A percentile compares a stretch with the other conserved stretches of the same genome.
These are phyloP conservation scores for Sisyra terminalis DNA, from an alignment of 2,888 invertebrate genomes.

Conservation along the genomic window DNA sequence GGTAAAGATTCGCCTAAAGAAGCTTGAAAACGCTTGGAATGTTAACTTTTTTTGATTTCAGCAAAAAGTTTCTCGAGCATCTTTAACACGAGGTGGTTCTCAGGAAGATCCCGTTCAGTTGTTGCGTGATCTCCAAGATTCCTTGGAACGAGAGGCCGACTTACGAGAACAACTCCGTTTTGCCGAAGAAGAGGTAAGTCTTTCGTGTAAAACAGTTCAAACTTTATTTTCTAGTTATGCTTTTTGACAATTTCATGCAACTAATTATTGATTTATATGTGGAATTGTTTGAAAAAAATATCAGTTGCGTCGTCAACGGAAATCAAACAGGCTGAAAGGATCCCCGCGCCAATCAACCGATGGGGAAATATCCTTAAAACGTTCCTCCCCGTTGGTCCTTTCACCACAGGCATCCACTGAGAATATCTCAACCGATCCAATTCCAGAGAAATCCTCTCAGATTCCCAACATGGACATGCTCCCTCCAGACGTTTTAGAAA, in stretches of 20 bases:
- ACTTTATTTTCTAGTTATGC: too few relatives aligned
- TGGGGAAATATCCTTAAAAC: neutral
- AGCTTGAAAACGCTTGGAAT: slow-evolving; percentile 2
- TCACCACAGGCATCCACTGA: neutral
- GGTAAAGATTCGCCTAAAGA: neutral
- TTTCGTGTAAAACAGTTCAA: too few relatives aligned
- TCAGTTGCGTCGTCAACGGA: neutral
- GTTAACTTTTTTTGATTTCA: slow-evolving; percentile 13
- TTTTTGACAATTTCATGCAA: too few relatives aligned
- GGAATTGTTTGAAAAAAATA: too few relatives aligned
- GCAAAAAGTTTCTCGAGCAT: slow-evolving; percentile 55
- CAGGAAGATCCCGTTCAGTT: slow-evolving; percentile 70
- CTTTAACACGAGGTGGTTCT: slow-evolving; percentile 59
- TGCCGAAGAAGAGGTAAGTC: slow-evolving; percentile 78
- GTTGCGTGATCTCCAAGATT: slow-evolving; percentile 76
- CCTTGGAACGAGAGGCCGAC: slow-evolving; percentile 85
- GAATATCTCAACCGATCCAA: neutral
- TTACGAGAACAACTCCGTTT: slow-evolving; percentile 81
- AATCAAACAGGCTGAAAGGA: neutral
- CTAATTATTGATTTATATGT: too few relatives aligned
- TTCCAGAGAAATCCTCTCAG: neutral
- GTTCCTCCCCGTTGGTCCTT: neutral
- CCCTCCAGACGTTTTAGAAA: neutral
- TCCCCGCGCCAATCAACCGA: neutral
- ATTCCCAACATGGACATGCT: neutral